These are phyloP conservation scores for Drosophila planitibia DNA, from an alignment of 2,888 invertebrate genomes.

Conservation along the genomic window DNA sequence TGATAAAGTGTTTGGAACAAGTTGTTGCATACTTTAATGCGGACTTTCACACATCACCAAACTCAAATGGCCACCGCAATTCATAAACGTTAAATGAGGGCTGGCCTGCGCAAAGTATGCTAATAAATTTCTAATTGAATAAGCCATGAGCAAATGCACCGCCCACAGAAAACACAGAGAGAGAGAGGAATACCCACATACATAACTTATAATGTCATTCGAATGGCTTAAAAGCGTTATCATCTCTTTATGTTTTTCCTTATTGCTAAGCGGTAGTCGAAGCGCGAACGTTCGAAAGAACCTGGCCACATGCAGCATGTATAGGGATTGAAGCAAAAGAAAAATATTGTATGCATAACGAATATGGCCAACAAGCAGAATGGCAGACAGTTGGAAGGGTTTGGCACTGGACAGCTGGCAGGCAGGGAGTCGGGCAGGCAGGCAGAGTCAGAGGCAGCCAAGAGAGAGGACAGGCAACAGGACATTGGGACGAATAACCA, in stretches of 20 bases:
- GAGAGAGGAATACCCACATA: slow-evolving; percentile 22
- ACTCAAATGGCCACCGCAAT: slow-evolving; percentile 39
- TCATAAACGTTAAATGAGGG: slow-evolving; percentile 38
- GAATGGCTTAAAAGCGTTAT: slow-evolving; percentile 68
- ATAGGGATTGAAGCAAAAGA: slow-evolving; percentile 10
- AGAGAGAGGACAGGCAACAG: slow-evolving; percentile 30
- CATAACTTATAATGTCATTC: slow-evolving; percentile 70
- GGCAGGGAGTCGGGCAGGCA: slow-evolving; percentile 3
- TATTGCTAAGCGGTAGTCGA: slow-evolving; percentile 59
- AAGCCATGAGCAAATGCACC: slow-evolving; percentile 58
- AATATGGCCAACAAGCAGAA: slow-evolving; percentile 56
- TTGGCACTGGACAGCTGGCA: slow-evolving; percentile 4
- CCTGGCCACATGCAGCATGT: slow-evolving; percentile 7
- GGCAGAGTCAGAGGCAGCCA: background rate
- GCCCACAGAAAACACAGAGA: slow-evolving; percentile 3
- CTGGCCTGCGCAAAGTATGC: slow-evolving; percentile 39
- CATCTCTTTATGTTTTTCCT: slow-evolving; percentile 71
- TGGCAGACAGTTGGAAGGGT: slow-evolving; percentile 59
- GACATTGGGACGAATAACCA: slow-evolving; percentile 39
- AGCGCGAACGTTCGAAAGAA: slow-evolving; percentile 33
- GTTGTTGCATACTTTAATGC: slow-evolving; percentile 43
- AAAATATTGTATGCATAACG: slow-evolving; percentile 73
- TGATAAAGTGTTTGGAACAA: slow-evolving; percentile 14
- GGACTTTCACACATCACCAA: slow-evolving; percentile 48
- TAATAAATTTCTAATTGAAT: slow-evolving; percentile 75